phyloP scores from a whole-genome alignment of 2,888 invertebrate species.

The Drosophila rellima region DNA sequence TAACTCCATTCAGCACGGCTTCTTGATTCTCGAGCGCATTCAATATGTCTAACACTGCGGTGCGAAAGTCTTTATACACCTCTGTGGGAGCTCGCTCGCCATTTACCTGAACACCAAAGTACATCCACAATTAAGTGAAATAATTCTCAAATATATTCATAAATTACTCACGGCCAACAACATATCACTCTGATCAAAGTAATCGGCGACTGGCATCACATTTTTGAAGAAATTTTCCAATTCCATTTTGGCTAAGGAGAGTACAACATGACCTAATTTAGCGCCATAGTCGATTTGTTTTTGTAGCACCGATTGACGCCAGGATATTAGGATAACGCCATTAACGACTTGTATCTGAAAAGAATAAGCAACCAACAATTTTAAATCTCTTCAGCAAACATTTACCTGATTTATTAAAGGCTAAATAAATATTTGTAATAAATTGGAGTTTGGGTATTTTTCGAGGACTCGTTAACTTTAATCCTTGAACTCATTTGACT shows the following conservation, averaged over 20 bases:
- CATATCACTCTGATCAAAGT: slow-evolving; percentile 95
- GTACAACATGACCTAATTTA: slow-evolving; percentile 92
- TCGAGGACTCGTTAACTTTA: neutral
- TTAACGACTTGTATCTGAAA: slow-evolving; percentile 94
- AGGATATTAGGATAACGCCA: slow-evolving; percentile 94
- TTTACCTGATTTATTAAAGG: neutral
- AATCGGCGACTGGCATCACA: slow-evolving; percentile 96
- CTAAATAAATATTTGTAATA: neutral
- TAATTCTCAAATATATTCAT: neutral
- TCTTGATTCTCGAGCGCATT: slow-evolving; percentile 90
- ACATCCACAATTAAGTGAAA: neutral
- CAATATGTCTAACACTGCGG: slow-evolving; percentile 91
- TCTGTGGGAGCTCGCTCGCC: slow-evolving; percentile 95
- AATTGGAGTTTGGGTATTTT: neutral
- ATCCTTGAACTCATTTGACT: slow-evolving; percentile 10
- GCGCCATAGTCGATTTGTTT: slow-evolving; percentile 96
- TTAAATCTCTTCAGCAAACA: neutral
- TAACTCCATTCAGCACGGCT: slow-evolving; percentile 88
- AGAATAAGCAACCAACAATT: neutral
- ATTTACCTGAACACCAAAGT: slow-evolving; percentile 88
- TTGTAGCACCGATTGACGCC: slow-evolving; percentile 94
- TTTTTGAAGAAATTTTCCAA: slow-evolving; percentile 94
- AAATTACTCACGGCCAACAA: slow-evolving; percentile 87
- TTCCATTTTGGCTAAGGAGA: slow-evolving; percentile 94
- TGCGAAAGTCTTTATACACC: slow-evolving; percentile 94